phyloP scores from a whole-genome alignment of 2,113 vertebrate species.

The Acrocephalus kingi region DNA sequence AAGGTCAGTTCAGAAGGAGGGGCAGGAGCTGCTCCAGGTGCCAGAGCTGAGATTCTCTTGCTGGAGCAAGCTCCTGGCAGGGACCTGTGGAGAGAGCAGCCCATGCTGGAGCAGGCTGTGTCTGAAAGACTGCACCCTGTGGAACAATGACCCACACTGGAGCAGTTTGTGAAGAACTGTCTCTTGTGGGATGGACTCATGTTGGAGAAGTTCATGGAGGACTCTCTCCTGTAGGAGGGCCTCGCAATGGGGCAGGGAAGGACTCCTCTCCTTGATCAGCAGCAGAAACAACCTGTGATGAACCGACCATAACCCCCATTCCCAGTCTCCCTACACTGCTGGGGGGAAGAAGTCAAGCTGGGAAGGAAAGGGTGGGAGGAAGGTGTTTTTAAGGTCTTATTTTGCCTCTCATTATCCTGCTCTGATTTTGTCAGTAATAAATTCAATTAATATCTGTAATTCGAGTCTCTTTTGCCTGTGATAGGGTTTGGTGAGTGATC shows the following conservation, averaged over 20 bases:
- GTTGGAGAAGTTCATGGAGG: background rate
- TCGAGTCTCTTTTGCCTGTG: background rate
- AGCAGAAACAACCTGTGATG: background rate
- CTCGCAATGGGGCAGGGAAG: background rate
- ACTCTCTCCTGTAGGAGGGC: background rate
- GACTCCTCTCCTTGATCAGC: background rate
- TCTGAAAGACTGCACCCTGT: background rate
- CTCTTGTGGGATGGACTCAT: background rate
- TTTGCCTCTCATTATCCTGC: background rate
- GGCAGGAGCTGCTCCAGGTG: background rate
- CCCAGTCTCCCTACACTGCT: background rate
- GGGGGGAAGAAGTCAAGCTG: background rate
- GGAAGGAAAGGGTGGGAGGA: background rate
- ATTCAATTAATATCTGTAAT: background rate
- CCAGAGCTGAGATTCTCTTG: background rate
- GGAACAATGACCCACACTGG: rapidly evolving
- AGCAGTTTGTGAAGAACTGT: background rate
- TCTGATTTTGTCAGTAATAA: background rate
- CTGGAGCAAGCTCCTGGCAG: background rate
- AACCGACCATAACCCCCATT: background rate
- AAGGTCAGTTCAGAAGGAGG: background rate
- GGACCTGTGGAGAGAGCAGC: background rate
- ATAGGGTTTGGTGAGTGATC: background rate
- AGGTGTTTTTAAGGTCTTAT: background rate
- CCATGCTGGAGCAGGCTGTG: background rate